phyloP scores from a whole-genome alignment of 2,797 vertebrate species.

The Platalea minor region DNA sequence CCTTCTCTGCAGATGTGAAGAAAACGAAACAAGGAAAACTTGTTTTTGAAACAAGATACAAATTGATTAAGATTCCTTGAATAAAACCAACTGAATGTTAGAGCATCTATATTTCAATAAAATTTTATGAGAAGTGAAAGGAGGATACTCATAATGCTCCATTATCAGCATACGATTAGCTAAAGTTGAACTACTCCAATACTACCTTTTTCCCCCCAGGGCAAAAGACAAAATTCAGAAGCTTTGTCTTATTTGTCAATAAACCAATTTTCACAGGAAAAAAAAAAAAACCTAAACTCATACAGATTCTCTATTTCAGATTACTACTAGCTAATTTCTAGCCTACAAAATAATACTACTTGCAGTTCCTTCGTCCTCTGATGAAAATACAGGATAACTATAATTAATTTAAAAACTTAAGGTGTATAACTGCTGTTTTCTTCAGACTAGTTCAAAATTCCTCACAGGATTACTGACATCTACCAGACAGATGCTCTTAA shows the following conservation, averaged over 20 bases:
- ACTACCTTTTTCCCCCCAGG: neutral
- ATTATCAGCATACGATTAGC: neutral
- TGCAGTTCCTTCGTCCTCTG: neutral
- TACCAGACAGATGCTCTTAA: neutral
- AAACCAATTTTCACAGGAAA: neutral
- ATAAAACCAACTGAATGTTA: neutral
- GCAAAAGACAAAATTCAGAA: neutral
- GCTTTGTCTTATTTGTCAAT: neutral
- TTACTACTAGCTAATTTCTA: neutral
- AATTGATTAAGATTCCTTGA: neutral
- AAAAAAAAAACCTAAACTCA: neutral
- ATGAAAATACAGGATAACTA: neutral
- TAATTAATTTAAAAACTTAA: neutral
- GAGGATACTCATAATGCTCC: neutral
- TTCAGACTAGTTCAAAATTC: neutral
- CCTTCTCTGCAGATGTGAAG: neutral
- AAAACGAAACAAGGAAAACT: constrained; percentile 31
- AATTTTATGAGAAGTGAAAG: neutral
- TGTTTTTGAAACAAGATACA: neutral
- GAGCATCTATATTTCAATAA: neutral
- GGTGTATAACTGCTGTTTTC: neutral
- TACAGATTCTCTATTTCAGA: neutral
- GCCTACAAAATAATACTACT: neutral
- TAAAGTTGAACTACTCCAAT: neutral
- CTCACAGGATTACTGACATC: neutral